phyloP scores from a whole-genome alignment of 2,113 vertebrate species.

The Etia nguti region DNA sequence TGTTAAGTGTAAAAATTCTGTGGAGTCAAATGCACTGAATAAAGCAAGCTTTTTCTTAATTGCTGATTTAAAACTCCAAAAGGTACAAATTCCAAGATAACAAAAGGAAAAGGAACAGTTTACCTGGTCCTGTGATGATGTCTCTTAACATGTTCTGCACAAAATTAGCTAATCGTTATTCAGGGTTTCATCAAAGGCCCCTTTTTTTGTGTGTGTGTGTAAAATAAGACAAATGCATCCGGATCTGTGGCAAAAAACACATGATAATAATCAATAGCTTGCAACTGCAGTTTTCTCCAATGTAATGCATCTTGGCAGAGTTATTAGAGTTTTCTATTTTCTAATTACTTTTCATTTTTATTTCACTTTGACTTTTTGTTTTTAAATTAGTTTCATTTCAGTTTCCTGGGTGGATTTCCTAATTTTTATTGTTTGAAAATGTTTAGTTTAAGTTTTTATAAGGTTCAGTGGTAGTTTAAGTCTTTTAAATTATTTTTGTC shows the following conservation, averaged over 20 bases:
- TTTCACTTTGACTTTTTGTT: not conserved
- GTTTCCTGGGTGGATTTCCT: not conserved
- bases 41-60: not conserved
- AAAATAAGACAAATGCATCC: not conserved
- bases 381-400: not conserved
- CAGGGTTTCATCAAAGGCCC: not conserved
- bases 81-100: not conserved
- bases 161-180: too few relatives aligned
- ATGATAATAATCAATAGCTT: not conserved
- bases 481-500: not conserved
- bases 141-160: too few relatives aligned
- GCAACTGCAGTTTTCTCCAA: not conserved
- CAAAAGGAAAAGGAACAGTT: not conserved
- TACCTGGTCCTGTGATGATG: not conserved
- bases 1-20: not conserved
- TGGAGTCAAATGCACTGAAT: not conserved
- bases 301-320: not conserved
- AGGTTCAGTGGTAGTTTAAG: not conserved
- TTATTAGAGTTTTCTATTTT: not conserved
- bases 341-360: not conserved
- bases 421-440: not conserved
- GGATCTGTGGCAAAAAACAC: rapidly evolving
- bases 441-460: not conserved
- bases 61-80: not conserved
- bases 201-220: not conserved